Base-by-base conservation (phyloP, 2,797 vertebrate genomes). In the Menidia menidia region DNA sequence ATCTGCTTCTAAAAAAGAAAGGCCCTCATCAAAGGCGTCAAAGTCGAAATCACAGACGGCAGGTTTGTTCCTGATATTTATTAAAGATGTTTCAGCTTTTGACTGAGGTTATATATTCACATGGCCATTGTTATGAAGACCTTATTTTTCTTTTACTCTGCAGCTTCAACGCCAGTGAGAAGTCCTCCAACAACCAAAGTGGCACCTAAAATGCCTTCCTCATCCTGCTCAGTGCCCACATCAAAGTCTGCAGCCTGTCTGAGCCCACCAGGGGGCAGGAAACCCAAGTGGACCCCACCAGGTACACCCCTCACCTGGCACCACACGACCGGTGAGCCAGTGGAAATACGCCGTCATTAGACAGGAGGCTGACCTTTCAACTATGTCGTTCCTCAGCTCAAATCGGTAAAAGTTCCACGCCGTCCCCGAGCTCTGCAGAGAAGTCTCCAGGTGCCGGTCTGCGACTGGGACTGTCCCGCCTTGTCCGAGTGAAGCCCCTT, bases 281-380 rank as follows among this genome's bases (percentile, higher is more conserved):
- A 89, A 19, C 93, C 95, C 3, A 96, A 94, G 73, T 98, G 97
- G 97, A 95, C 85, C 78, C 97, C 97, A 6, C 97, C 97, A 95
- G 97, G 97, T 98, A 12, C 39, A n/a, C 9, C 55, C 19, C 32
- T 8, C 14, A 1, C 3, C 52, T n/a, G 16, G 1, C 3, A 11
- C 5, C 4, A 6, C 10, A 7, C 35, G 7, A 7, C 35, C 10
- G 35, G 4, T 7, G 35, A 39, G 35, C 10, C 10, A 7, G 35
- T 39, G 7, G 35, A 39, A 39, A 2, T 39, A 39, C 6, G 6
- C 35, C 10, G 35, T 10, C 4, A 39, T 39, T 1, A 14, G 19
- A 41, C 13, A 42, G 1, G 52, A 43, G 0, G 0, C 33, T 41
- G 0, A 41, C 8, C 7, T 18, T 25, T 33, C 4, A 11, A 13